Evolutionary conservation across 2,113 vertebrate genomes (phyloP).

Genomic region (Cynoglossus semilaevis): DNA sequence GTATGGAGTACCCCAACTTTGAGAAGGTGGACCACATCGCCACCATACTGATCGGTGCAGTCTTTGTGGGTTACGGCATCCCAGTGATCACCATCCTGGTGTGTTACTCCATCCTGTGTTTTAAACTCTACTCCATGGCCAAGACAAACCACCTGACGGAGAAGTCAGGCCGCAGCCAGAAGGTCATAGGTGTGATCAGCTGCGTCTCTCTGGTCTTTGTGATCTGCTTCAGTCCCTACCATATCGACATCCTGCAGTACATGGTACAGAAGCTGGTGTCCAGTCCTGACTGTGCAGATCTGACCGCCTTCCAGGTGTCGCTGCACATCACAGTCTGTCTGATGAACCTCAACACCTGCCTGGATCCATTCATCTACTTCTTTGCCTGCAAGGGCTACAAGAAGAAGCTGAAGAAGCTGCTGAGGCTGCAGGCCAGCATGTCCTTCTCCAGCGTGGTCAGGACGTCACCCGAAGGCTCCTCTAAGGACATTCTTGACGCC

Average conservation of each 20-base stretch:
- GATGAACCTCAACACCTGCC: slow-evolving; percentile 94
- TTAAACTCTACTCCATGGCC: slow-evolving; percentile 84
- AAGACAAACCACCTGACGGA: slow-evolving; percentile 87
- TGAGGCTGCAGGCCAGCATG: slow-evolving; percentile 83
- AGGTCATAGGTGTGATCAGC: slow-evolving; percentile 91
- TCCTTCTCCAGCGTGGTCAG: slow-evolving; percentile 88
- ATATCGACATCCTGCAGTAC: slow-evolving; percentile 88
- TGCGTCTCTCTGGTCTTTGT: slow-evolving; percentile 92
- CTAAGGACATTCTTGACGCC: slow-evolving; percentile 69
- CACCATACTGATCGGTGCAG: slow-evolving; percentile 84
- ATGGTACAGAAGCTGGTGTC: slow-evolving; percentile 87
- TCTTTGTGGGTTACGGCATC: slow-evolving; percentile 84
- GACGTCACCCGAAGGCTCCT: slow-evolving; percentile 86
- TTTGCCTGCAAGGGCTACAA: slow-evolving; percentile 98
- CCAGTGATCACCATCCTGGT: slow-evolving; percentile 85
- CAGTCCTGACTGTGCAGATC: slow-evolving; percentile 72
- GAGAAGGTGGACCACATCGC: slow-evolving; percentile 81
- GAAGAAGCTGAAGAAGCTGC: slow-evolving; percentile 86
- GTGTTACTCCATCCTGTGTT: slow-evolving; percentile 88
- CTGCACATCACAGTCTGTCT: slow-evolving; percentile 90
- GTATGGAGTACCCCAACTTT: slow-evolving; percentile 97
- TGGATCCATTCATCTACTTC: slow-evolving; percentile 98
- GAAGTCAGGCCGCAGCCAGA: slow-evolving; percentile 89
- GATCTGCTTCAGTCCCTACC: slow-evolving; percentile 92
- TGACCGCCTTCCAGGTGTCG: slow-evolving; percentile 86